Base-by-base conservation (phyloP, 2,797 vertebrate species). In the Pelochelys cantorii region DNA sequence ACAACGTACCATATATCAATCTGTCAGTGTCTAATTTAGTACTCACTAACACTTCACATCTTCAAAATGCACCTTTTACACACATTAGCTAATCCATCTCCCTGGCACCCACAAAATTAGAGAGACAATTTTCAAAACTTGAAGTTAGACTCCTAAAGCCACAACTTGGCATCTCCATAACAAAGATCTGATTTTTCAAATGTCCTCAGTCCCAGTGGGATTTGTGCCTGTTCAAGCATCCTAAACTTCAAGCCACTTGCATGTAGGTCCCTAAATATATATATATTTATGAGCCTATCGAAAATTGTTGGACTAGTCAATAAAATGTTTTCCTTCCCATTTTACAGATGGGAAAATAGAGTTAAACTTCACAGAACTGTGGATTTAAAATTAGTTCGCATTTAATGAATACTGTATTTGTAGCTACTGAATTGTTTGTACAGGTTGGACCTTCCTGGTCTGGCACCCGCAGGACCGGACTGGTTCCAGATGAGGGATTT, bases 281-380 rank as follows among this genome's bases (percentile, higher is more conserved):
- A 78, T 2, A 54, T 4, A 2, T 31, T 81, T 27, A 20, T 42
- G 6, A 89, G 3, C 2, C 23, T 68, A 31, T 31, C 5, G 86
- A 9, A 86, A 54, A 74, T 1, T 48, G 7, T 86, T 59, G 78
- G 22, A 22, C 52, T 56, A 48, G n/a, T 37, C 84, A 88, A 55
- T 75, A 82, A 48, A 48, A 90, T 77, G 34, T 34, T 34, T 88
- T 75, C 42, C 42, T 52, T 77, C 25, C 74, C 74, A 27, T 52
- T 77, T 52, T 74, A 88, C 53, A 88, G 92, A 84, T 5, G 34
- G n/a, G 57, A 22, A 81, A 22, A 65, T 74, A 57, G 31, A 93
- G 91, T 27, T 88, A 62, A 34, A 79, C 71, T 79, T 93, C 83
- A 53, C 34, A 88, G 55, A 1, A 2, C 90, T 7, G 55, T 15